Evolutionary conservation across 2,797 vertebrate species (phyloP), one percentile per base, ranked within the genome.

Genomic region (Cryptoblepharus egeriae): DNA sequence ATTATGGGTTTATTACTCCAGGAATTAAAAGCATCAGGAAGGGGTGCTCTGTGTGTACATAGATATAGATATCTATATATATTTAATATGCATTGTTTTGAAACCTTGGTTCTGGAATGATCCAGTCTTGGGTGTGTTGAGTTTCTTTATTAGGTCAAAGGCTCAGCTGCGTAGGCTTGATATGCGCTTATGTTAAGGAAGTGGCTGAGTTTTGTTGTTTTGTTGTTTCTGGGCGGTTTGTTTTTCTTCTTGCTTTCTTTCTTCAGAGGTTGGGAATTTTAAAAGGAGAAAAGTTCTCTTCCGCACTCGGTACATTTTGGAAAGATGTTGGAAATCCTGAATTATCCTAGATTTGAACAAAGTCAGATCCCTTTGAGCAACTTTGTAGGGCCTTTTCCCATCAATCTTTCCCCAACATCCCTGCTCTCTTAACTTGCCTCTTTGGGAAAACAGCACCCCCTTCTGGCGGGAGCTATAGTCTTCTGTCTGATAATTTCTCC

Each of bases 81-180:
- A 77, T 86, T 65, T 82, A 71, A 77, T 79, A 24, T 84, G 76
- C 30, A 4, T 0, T 22, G 75, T 82, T 2, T 1, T 0, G 61
- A 69, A 4, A 1, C 4, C 35, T 61, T 7, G 0, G 83, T 69
- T 85, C 79, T 37, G 45, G 37, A 26, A 1, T 37, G 79, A 87
- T 73, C 89, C 73, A 0, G 76, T 80, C 16, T 69, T 86, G 86
- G 91, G 92, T 1, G n/a, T 74, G 65, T 80, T 58, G 0, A 82
- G 82, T 75, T 80, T 88, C 69, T 87, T 87, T 82, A 85, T 81
- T 86, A 75, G 81, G 91, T 87, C 85, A 81, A 85, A 79, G 88
- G 85, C 77, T 75, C 73, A n/a, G 64, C 71, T 78, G 91, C 78
- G 88, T 92, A 90, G 90, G 90, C 91, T 86, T 74, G 70, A 79